A percentile compares a stretch with the other conserved stretches of the same genome.
Evolutionary conservation across 2,888 invertebrate species (phyloP).

Genomic region (Sphaeridia pumilis): DNA sequence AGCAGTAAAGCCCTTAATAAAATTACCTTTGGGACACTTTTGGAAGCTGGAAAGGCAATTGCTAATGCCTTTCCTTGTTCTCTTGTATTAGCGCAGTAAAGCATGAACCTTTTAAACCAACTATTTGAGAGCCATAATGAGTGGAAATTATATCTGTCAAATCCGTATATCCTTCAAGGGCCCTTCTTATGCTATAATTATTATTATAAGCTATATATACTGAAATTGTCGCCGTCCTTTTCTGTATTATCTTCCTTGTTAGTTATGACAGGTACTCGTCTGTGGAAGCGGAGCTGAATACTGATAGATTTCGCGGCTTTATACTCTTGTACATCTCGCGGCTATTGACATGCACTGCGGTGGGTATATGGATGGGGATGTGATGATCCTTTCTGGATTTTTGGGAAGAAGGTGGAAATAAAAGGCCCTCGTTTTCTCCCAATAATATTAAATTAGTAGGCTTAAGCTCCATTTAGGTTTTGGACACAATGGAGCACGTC

Average conservation of each 20-base stretch:
- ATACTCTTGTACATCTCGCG: background rate
- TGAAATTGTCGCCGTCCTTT: background rate
- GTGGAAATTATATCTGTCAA: background rate
- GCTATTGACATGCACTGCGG: background rate
- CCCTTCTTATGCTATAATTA: background rate
- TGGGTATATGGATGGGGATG: background rate
- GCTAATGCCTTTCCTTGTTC: too few relatives aligned
- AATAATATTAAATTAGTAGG: background rate
- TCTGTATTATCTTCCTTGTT: background rate
- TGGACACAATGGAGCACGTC: too few relatives aligned
- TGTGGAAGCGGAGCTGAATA: too few relatives aligned
- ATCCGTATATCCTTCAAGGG: background rate
- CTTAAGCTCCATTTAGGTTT: background rate
- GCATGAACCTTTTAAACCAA: background rate
- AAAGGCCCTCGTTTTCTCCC: background rate
- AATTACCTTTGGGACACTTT: too few relatives aligned
- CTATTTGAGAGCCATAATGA: background rate
- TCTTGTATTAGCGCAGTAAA: background rate
- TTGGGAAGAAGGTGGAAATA: background rate
- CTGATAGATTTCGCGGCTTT: background rate
- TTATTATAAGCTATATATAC: too few relatives aligned
- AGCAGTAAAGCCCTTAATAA: too few relatives aligned
- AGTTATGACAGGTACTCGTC: background rate
- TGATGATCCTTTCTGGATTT: background rate
- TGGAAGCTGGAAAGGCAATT: too few relatives aligned